A percentile compares a stretch with the other conserved stretches of the same genome.
Evolutionary conservation across 2,888 invertebrate species (phyloP).

Genomic region (Cheilosia vulpina): DNA sequence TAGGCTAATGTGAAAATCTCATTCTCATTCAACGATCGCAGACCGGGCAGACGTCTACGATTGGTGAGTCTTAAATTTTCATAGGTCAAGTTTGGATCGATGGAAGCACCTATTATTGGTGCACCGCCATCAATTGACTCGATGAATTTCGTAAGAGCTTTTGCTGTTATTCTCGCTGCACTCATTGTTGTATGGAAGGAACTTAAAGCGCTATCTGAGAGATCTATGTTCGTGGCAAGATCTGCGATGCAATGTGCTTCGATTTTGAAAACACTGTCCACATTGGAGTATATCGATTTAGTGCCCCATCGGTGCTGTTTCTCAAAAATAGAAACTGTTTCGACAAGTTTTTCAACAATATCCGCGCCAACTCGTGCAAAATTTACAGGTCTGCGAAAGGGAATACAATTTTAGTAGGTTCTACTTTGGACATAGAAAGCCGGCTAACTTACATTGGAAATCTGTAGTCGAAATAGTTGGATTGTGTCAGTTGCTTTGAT

Average conservation of each 20-base stretch:
- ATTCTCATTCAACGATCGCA: constrained; percentile 81
- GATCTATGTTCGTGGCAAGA: constrained; percentile 76
- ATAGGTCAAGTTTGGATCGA: constrained; percentile 80
- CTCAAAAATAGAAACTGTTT: constrained; percentile 79
- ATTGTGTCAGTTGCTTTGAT: constrained; percentile 79
- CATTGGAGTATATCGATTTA: constrained; percentile 61
- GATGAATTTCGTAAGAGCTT: constrained; percentile 80
- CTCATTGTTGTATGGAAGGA: constrained; percentile 81
- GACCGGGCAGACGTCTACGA: constrained; percentile 80
- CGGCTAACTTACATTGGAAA: constrained; percentile 81
- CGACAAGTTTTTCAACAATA: constrained; percentile 81
- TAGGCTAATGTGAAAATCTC: constrained; percentile 82
- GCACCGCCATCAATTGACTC: constrained; percentile 79
- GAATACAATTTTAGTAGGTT: neutral
- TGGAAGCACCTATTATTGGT: constrained; percentile 80
- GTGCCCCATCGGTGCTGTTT: constrained; percentile 78
- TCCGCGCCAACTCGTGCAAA: constrained; percentile 83
- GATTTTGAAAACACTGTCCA: constrained; percentile 78
- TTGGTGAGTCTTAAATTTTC: constrained; percentile 79
- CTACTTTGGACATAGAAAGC: neutral
- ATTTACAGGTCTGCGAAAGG: constrained; percentile 75
- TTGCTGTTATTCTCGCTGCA: constrained; percentile 80
- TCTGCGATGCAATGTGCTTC: constrained; percentile 78
- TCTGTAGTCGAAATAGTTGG: constrained; percentile 81
- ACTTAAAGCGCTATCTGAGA: constrained; percentile 78